Conservation (phyloP, 2,888 invertebrate genomes). For the Oscheius myriophilus region DNA sequence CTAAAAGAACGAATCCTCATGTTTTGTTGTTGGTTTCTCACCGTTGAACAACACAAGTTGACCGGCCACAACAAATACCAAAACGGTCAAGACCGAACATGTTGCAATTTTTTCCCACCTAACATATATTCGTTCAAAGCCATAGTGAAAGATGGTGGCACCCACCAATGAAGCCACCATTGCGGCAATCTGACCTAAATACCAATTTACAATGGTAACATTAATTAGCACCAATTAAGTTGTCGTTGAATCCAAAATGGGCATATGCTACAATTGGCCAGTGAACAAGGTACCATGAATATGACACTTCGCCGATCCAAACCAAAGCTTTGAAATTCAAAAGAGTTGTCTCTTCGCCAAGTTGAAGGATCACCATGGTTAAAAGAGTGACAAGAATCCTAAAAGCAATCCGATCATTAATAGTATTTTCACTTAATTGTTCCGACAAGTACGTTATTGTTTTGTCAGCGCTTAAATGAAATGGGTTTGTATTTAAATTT, state of each 20-base stretch:
- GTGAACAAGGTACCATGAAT: constrained; percentile 16
- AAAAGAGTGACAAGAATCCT: background rate
- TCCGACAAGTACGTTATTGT: no score
- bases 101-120: constrained; percentile 2
- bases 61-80: background rate
- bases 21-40: background rate
- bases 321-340: background rate
- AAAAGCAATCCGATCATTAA: no score
- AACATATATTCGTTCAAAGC: background rate
- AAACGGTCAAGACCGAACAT: background rate
- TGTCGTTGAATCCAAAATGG: no score
- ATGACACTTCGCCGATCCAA: constrained; percentile 15
- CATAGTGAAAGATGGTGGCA: no score
- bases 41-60: no score
- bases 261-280: constrained; percentile 22
- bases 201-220: background rate
- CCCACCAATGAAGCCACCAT: no score
- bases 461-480: no score
- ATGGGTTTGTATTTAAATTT: no score
- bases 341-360: background rate
- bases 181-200: no score
- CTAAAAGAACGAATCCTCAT: no score
- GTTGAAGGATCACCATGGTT: constrained; percentile 1
- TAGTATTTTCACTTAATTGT: no score
- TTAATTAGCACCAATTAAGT: no score